These are phyloP conservation scores for Patiria pectinifera DNA, from an alignment of 53 echinoderm and acorn worm genomes.

Conservation along the genomic window DNA sequence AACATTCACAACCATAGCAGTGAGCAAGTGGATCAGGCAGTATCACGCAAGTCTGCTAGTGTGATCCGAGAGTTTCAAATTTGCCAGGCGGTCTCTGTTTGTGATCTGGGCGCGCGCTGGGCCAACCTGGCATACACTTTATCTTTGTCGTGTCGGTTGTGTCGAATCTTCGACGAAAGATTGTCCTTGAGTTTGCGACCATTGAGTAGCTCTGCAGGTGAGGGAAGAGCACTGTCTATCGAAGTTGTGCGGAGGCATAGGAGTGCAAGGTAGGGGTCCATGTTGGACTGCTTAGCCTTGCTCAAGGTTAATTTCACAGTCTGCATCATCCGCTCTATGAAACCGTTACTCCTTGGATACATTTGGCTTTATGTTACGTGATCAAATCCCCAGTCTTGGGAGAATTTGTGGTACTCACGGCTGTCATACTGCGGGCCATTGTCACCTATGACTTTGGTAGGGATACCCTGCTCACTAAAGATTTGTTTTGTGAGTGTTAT, in stretches of 20 bases:
- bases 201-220: conserved; percentile 40
- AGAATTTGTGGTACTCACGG: conserved; percentile 31
- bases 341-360: conserved; percentile 54
- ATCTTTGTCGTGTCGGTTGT: conserved; percentile 5
- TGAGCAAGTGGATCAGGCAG: conserved; percentile 42
- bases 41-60: too few relatives aligned
- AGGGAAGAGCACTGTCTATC: too few relatives aligned
- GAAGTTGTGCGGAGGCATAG: conserved; percentile 21
- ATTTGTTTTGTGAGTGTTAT: conserved; percentile 8
- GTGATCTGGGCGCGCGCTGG: conserved; percentile 20
- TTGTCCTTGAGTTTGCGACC: conserved; percentile 45
- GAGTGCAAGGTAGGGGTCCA: conserved; percentile 54
- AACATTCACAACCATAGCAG: not conserved
- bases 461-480: conserved; percentile 61
- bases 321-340: conserved; percentile 40
- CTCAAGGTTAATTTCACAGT: conserved; percentile 14
- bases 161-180: conserved; percentile 31
- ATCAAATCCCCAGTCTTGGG: conserved; percentile 52
- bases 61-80: conserved; percentile 37
- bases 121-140: not conserved
- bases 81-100: conserved; percentile 40
- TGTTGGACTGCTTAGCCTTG: too few relatives aligned
- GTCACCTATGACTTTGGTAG: conserved; percentile 47
- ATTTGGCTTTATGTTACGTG: conserved; percentile 59
- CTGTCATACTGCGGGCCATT: conserved; percentile 52